Percentiles rank a stretch among this genome's conserved stretches.
phyloP scores from a whole-genome alignment of 1,140 invertebrate genomes.

The Heliothis virescens region DNA sequence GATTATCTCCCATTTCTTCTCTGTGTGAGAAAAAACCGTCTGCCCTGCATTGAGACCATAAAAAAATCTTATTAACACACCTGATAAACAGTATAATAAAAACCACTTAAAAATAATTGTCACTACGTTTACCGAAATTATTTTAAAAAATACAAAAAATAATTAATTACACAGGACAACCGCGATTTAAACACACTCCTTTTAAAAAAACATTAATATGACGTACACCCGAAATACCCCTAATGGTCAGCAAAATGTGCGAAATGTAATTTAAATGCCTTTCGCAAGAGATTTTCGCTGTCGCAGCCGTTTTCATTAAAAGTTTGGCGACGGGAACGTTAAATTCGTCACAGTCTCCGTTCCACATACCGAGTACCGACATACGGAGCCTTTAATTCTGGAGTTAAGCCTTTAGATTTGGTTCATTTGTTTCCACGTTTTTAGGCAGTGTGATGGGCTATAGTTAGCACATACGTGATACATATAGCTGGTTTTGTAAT shows the following conservation, averaged over 20 bases:
- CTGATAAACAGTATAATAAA: no score
- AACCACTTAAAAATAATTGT: no score
- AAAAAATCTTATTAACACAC: no score
- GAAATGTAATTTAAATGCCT: constrained; percentile 46
- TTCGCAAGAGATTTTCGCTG: constrained; percentile 23
- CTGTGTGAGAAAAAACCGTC: no score
- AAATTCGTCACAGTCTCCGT: constrained; percentile 22
- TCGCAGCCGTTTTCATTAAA: constrained; percentile 40
- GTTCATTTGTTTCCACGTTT: constrained; percentile 2
- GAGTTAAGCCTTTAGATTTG: constrained; percentile 18
- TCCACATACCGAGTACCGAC: constrained; percentile 1
- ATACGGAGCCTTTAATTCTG: constrained; percentile 6
- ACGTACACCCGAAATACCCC: constrained; percentile 11
- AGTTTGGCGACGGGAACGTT: constrained; percentile 24
- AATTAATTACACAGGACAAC: no score
- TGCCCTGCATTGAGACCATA: no score
- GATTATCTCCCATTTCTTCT: no score
- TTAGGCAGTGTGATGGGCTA: no score
- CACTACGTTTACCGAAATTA: no score
- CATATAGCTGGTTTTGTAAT: no score
- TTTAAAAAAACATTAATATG: neutral
- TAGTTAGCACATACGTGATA: no score
- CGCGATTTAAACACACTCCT: neutral
- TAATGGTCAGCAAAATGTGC: constrained; percentile 32
- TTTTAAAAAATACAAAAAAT: no score